Evolutionary conservation across 1,140 invertebrate species (phyloP).

Genomic region (Ruditapes philippinarum): DNA sequence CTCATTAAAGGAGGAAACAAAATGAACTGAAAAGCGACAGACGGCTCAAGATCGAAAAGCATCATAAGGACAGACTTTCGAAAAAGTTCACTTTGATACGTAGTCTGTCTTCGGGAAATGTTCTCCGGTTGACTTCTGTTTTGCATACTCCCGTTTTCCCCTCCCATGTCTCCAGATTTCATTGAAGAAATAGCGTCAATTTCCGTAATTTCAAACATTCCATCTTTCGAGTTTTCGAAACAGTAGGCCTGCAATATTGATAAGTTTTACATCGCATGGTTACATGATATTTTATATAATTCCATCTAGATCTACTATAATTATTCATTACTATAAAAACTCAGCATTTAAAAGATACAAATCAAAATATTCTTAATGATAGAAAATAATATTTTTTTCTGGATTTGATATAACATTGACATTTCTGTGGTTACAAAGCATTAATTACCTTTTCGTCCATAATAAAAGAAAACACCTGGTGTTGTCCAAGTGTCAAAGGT

Average conservation of each 20-base stretch:
- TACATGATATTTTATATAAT: no score
- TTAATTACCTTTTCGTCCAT: slow-evolving; percentile 69
- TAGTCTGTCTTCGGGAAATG: slow-evolving; percentile 28
- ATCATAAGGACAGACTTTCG: slow-evolving; percentile 68
- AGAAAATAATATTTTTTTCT: no score
- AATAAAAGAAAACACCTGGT: slow-evolving; percentile 71
- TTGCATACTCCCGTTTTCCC: background rate
- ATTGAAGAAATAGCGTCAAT: slow-evolving; percentile 63
- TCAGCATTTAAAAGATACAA: no score
- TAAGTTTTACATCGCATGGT: no score
- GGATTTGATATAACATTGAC: no score
- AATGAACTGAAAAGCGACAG: slow-evolving; percentile 67
- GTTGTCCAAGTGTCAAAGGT: slow-evolving; percentile 68
- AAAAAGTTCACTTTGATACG: slow-evolving; percentile 27
- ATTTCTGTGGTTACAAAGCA: background rate
- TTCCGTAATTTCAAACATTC: slow-evolving; percentile 75
- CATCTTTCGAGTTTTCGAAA: slow-evolving; percentile 57
- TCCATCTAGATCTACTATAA: no score
- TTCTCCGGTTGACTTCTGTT: background rate
- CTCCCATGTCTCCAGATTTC: background rate
- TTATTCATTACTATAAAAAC: no score
- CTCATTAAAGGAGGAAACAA: slow-evolving; percentile 58
- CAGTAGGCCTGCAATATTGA: slow-evolving; percentile 58
- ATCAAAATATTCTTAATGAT: no score
- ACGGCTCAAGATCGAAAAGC: slow-evolving; percentile 55